Evolutionary conservation across 2,797 vertebrate genomes (phyloP), one percentile per base, ranked within the genome.

Genomic region (Botia almorhae): DNA sequence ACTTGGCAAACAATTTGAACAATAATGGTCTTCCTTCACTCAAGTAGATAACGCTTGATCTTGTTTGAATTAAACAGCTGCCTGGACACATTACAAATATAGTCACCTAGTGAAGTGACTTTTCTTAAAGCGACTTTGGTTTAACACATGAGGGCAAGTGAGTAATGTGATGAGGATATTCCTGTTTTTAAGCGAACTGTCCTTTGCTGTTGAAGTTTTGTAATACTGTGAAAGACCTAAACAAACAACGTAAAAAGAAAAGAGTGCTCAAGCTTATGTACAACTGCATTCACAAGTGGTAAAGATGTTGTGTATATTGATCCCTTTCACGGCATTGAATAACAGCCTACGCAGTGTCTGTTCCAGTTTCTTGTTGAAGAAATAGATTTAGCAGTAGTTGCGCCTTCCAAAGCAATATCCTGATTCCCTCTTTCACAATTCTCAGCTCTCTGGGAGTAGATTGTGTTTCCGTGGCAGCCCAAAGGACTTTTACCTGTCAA

Each of bases 341-440:
- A 69, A 56, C 56, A 76, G 26, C 71, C 58, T 43, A 58, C 72
- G 36, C 65, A 23, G 76, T 83, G 78, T 55, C 68, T 70, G 73
- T 67, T 78, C 74, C 53, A 81, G 29, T 71, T 85, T 81, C 53
- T 63, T 74, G 51, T 65, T 83, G 12, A 55, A 77, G 46, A 71
- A 81, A 81, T 60, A 73, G 71, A 81, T 76, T 83, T 84, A 72
- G 21, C 80, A 69, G 65, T 55, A 53, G 48, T 83, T 77, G 74
- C 73, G 71, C 83, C 81, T 87, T 73, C 55, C 75, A 53, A 72
- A 78, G 79, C 82, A 82, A 78, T 86, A 78, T 84, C 82, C 39
- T 46, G 43, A 81, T 83, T 85, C 19, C 39, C 53, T 60, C 26
- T 60, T 33, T 76, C 61, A 74, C 11, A 58, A 65, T 81, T 81